A percentile compares a stretch with the other conserved stretches of the same genome.
Conservation (phyloP, 2,797 vertebrate species). For the Salmo trutta region DNA sequence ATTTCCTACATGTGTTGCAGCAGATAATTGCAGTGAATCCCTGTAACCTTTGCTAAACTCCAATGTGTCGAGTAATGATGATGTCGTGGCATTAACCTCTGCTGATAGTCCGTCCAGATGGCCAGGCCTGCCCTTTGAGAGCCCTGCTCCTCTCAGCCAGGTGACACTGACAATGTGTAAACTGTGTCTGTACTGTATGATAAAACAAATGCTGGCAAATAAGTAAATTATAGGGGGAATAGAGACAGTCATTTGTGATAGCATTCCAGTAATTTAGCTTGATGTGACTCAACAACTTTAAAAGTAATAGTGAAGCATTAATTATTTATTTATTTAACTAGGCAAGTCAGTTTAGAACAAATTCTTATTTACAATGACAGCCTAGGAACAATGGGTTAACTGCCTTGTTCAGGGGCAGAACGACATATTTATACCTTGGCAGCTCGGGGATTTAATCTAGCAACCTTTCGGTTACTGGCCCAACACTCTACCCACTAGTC, state of each 20-base stretch:
- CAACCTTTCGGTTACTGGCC: too few relatives aligned
- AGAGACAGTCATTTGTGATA: neutral
- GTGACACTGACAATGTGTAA: conserved; percentile 36
- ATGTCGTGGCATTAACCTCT: conserved; percentile 75
- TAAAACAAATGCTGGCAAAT: neutral
- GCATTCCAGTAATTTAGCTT: neutral
- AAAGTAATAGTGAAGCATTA: too few relatives aligned
- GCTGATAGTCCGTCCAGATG: conserved; percentile 73
- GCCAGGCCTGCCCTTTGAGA: conserved; percentile 70
- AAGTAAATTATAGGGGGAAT: neutral
- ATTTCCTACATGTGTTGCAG: conserved; percentile 47
- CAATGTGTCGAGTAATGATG: conserved; percentile 73
- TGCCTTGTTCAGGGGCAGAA: too few relatives aligned
- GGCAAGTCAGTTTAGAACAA: too few relatives aligned
- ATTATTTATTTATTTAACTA: too few relatives aligned
- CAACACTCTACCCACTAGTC: too few relatives aligned
- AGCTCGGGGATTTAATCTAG: too few relatives aligned
- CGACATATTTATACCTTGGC: too few relatives aligned
- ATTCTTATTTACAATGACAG: too few relatives aligned
- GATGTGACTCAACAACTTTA: too few relatives aligned
- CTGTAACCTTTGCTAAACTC: conserved; percentile 69
- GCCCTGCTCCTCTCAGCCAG: conserved; percentile 62
- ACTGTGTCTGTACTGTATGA: neutral
- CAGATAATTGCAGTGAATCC: conserved; percentile 58
- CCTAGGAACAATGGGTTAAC: too few relatives aligned